Base-by-base conservation (phyloP, 2,113 vertebrate species). In the Labrus mixtus region DNA sequence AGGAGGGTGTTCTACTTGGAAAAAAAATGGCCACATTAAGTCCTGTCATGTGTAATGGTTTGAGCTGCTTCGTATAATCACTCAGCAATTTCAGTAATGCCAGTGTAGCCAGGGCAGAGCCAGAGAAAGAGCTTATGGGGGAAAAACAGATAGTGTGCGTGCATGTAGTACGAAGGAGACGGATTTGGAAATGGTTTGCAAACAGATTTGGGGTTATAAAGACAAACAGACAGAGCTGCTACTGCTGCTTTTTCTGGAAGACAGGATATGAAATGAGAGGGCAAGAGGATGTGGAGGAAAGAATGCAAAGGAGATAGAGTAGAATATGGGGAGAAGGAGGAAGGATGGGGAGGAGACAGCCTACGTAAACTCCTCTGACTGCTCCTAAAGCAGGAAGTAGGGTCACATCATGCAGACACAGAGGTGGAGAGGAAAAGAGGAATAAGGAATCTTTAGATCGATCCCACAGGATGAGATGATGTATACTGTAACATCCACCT, bases 21-120 rank as follows among this genome's bases (percentile, higher is more conserved):
- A 17, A 57, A 50, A 67, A 43, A 7, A 66, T 68, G 80, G 65
- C 25, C 46, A 65, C 53, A 82, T 50, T 90, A 89, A 86, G 69
- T 72, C 78, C 61, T 46, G 79, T 89, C 81, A 88, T 87, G 87
- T 84, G 91, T 83, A 68, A 76, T 77, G 81, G 73, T 82, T 84
- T 88, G 76, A 79, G 78, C 79, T 60, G 79, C 77, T 74, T 23
- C 73, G 58, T 69, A 43, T 89, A 85, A 88, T 85, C 83, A 74
- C 80, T 63, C 56, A 73, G 65, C 82, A 89, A 84, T 82, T 45
- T 70, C 77, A 76, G 56, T 63, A 86, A 90, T 71, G 70, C 85
- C 73, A 62, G 77, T 55, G 65, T 1, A 57, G 57, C 33, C 39
- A 73, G 39, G 59, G 36, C 5, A n/a, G 41, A n/a, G 48, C 37